These are phyloP conservation scores for Nomada fucata DNA, from an alignment of 2,888 invertebrate genomes.

Conservation along the genomic window DNA sequence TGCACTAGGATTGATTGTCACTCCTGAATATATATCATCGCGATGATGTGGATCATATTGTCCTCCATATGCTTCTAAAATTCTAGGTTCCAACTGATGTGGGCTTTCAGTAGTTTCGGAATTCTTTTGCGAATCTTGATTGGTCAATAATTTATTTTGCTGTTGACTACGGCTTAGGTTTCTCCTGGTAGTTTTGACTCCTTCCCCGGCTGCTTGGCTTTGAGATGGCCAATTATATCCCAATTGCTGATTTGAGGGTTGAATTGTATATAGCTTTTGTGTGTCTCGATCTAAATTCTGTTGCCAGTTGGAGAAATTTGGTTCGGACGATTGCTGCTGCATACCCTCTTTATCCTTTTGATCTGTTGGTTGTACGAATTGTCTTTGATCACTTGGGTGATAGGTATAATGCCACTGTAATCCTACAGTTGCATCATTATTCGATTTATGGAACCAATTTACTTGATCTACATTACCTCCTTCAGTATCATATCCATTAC, in stretches of 20 bases:
- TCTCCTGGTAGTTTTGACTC: constrained; percentile 13
- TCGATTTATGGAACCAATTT: constrained; percentile 59
- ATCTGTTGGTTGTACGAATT: constrained; percentile 35
- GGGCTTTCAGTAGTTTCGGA: constrained; percentile 8
- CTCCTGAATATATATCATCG: constrained; percentile 69
- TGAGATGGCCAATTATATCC: constrained; percentile 21
- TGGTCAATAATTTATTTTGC: constrained; percentile 1
- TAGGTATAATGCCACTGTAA: constrained; percentile 73
- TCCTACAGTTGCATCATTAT: constrained; percentile 58
- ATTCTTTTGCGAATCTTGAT: constrained; percentile 23
- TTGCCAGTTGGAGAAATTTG: constrained; percentile 1
- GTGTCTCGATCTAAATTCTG: constrained; percentile 22
- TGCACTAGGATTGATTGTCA: constrained; percentile 74
- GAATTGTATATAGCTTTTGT: constrained; percentile 16
- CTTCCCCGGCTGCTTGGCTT: constrained; percentile 4
- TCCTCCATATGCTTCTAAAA: constrained; percentile 78
- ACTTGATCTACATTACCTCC: constrained; percentile 46
- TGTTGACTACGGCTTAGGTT: neutral
- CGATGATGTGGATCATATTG: constrained; percentile 69
- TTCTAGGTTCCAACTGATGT: constrained; percentile 66
- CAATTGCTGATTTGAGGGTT: constrained; percentile 19
- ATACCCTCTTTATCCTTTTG: constrained; percentile 25
- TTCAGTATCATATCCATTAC: constrained; percentile 36
- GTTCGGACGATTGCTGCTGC: constrained; percentile 43
- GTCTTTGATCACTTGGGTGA: constrained; percentile 66